phyloP scores from a whole-genome alignment of 2,888 invertebrate species.

The Serrognathus titanus region DNA sequence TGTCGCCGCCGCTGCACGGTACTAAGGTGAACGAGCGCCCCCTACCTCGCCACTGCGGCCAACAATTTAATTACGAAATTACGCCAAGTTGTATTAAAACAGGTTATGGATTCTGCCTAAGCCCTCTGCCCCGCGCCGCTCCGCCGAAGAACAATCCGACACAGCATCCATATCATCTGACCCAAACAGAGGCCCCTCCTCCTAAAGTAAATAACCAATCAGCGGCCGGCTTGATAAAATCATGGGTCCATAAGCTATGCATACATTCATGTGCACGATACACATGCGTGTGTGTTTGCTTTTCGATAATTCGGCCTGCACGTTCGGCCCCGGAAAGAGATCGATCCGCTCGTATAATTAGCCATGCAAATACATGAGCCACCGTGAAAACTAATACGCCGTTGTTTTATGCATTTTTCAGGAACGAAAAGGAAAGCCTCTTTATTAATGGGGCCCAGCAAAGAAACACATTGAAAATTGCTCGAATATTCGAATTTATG shows the following conservation, averaged over 20 bases:
- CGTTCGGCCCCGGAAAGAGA: constrained; percentile 6
- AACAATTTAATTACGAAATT: too few species aligned
- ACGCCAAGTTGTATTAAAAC: too few species aligned
- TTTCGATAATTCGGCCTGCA: constrained; percentile 9
- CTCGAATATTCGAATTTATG: too few species aligned
- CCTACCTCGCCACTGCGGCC: too few species aligned
- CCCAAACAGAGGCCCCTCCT: constrained; percentile 43
- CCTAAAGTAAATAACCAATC: constrained; percentile 49
- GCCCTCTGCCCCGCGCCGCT: background rate
- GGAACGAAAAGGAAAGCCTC: too few species aligned
- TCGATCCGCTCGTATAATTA: constrained; percentile 11
- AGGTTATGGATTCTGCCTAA: too few species aligned
- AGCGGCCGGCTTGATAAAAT: constrained; percentile 49
- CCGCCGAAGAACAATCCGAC: background rate
- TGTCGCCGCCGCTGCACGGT: too few species aligned
- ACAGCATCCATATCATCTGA: constrained; percentile 41
- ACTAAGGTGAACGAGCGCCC: too few species aligned
- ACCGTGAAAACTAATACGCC: too few species aligned
- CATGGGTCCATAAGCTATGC: constrained; percentile 50
- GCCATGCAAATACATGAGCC: constrained; percentile 14
- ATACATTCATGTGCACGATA: constrained; percentile 42
- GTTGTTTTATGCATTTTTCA: too few species aligned
- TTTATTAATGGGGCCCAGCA: too few species aligned
- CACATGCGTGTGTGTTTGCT: constrained; percentile 39
- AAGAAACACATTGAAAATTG: too few species aligned